Evolutionary conservation across 2,797 vertebrate species (phyloP).

Genomic region (Sebastes diploproa): DNA sequence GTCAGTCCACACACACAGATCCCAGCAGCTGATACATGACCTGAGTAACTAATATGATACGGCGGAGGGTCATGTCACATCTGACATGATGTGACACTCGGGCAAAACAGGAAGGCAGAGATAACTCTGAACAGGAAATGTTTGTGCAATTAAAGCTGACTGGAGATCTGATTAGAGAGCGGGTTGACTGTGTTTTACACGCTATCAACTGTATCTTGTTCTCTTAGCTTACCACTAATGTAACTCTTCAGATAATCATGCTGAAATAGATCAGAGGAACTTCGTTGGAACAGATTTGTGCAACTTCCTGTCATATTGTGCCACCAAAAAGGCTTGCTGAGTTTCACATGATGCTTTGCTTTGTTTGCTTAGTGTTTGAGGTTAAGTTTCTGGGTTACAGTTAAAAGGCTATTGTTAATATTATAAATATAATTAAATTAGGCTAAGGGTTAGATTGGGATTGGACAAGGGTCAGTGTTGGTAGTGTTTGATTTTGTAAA

Average conservation of each 20-base stretch:
- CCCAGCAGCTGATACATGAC: constrained; percentile 38
- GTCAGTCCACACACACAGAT: constrained; percentile 29
- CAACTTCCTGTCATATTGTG: neutral
- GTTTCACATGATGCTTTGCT: neutral
- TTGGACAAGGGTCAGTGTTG: neutral
- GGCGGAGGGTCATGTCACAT: neutral
- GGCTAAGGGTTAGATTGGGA: neutral
- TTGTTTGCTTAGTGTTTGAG: neutral
- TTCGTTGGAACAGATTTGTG: neutral
- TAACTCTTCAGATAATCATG: neutral
- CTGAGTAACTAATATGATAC: constrained; percentile 17
- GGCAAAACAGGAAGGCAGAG: constrained; percentile 34
- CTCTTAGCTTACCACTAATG: neutral
- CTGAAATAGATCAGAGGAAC: neutral
- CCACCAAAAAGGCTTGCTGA: neutral
- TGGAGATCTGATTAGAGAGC: constrained; percentile 17
- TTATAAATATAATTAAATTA: neutral
- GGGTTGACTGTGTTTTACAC: neutral
- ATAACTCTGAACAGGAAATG: constrained; percentile 42
- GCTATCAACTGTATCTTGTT: neutral
- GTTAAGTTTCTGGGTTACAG: neutral
- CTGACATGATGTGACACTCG: constrained; percentile 5
- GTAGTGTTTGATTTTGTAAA: neutral
- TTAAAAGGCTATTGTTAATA: neutral
- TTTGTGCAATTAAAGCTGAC: constrained; percentile 1